Percentiles rank a stretch among this genome's conserved stretches.
These are phyloP conservation scores for Xanthostigma xanthostigma DNA, from an alignment of 2,888 invertebrate species.

Conservation along the genomic window DNA sequence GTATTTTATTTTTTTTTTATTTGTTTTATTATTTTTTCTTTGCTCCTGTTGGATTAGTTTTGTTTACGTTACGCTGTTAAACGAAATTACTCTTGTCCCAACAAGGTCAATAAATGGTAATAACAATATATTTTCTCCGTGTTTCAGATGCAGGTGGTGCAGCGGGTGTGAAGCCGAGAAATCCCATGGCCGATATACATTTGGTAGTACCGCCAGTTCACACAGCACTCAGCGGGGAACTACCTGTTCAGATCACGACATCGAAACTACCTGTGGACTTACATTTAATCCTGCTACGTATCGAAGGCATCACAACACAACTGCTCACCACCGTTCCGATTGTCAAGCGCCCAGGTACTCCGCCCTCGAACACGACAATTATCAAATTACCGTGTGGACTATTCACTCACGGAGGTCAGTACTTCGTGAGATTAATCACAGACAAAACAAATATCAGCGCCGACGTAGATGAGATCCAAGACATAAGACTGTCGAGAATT, in stretches of 20 bases:
- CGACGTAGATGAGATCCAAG: slow-evolving; percentile 17
- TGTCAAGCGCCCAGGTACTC: no score
- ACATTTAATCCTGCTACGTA: slow-evolving; percentile 28
- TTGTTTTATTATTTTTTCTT: no score
- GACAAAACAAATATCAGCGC: slow-evolving; percentile 6
- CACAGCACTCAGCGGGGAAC: slow-evolving; percentile 65
- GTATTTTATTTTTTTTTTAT: no score
- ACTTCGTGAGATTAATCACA: slow-evolving; percentile 34
- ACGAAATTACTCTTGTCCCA: no score
- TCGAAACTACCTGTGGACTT: slow-evolving; percentile 24
- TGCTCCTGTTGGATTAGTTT: no score
- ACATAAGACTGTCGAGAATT: slow-evolving; percentile 29
- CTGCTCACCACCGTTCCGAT: slow-evolving; percentile 23
- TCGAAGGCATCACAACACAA: slow-evolving; percentile 26
- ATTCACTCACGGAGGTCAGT: slow-evolving; percentile 55
- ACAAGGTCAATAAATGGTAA: no score
- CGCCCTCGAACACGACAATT: slow-evolving; percentile 24
- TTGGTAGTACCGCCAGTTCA: slow-evolving; percentile 59
- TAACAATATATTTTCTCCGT: no score
- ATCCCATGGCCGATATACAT: slow-evolving; percentile 21
- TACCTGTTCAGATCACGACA: slow-evolving; percentile 49
- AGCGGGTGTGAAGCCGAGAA: neutral
- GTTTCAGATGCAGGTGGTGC: no score
- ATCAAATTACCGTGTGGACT: slow-evolving; percentile 53
- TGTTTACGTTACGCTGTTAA: no score